These are phyloP conservation scores for Eucriotettix oculatus DNA, from an alignment of 2,888 invertebrate genomes.

Conservation along the genomic window DNA sequence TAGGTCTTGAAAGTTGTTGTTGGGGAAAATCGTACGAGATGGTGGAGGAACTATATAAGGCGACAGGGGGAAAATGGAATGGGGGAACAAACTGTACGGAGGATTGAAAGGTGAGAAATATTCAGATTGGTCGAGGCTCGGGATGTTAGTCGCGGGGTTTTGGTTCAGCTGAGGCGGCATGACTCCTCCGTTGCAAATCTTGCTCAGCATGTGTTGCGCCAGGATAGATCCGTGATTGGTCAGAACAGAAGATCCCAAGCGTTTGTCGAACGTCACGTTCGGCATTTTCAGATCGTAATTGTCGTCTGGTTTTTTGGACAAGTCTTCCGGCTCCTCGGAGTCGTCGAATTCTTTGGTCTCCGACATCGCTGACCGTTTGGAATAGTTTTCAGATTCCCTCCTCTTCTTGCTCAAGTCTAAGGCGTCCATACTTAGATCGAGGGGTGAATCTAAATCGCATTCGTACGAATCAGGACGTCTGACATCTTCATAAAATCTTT, in stretches of 20 bases:
- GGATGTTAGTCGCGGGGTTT: background rate
- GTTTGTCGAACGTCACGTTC: background rate
- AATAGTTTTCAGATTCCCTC: slow-evolving; percentile 1
- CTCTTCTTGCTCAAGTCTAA: slow-evolving; percentile 71
- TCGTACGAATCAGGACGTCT: background rate
- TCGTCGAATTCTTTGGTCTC: slow-evolving; percentile 6
- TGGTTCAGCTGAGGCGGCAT: background rate
- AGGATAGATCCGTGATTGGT: background rate
- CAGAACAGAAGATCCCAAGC: background rate
- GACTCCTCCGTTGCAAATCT: background rate
- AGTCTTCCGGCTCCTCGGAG: slow-evolving; percentile 12
- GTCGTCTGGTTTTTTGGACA: slow-evolving; percentile 11
- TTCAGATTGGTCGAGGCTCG: background rate
- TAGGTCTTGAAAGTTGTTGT: slow-evolving; percentile 33
- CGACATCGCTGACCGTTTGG: background rate
- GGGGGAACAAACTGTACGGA: slow-evolving; percentile 37
- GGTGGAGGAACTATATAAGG: background rate
- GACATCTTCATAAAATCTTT: slow-evolving; percentile 18
- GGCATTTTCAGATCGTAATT: background rate
- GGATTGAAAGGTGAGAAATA: slow-evolving; percentile 15
- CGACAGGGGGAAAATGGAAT: slow-evolving; percentile 37
- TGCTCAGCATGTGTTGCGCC: background rate
- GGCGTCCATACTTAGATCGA: slow-evolving; percentile 63
- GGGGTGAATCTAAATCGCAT: slow-evolving; percentile 24
- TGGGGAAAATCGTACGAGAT: slow-evolving; percentile 27